Conservation (phyloP, 2,113 vertebrate genomes). For the Chaenocephalus aceratus region DNA sequence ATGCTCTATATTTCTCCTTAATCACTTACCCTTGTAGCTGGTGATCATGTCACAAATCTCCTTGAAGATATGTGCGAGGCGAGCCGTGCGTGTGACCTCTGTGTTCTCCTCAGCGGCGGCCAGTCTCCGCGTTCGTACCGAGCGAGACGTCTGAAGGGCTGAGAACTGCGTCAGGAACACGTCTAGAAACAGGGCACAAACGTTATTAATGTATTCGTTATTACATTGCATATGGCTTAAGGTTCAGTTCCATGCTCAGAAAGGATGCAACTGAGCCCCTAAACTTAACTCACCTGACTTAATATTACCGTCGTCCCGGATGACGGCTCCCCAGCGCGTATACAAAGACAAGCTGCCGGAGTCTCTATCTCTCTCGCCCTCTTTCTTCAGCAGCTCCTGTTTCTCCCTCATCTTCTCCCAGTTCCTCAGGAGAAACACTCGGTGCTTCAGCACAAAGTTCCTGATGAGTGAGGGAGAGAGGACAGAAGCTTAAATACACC, state of each 20-base stretch:
- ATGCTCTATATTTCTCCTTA: neutral
- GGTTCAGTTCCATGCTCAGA: neutral
- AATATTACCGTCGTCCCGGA: conserved; percentile 96
- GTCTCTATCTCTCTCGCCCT: conserved; percentile 84
- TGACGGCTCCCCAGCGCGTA: conserved; percentile 94
- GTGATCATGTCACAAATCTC: conserved; percentile 98
- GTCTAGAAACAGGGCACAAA: conserved; percentile 80
- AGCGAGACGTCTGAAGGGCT: conserved; percentile 95
- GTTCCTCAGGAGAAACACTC: conserved; percentile 95
- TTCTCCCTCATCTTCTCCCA: conserved; percentile 98
- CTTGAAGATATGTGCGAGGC: conserved; percentile 98
- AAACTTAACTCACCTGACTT: conserved; percentile 90
- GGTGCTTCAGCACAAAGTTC: conserved; percentile 97
- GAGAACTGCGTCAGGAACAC: conserved; percentile 99
- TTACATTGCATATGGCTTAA: neutral
- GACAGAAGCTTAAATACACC: neutral
- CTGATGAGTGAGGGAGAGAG: conserved; percentile 74
- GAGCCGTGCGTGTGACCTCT: conserved; percentile 95
- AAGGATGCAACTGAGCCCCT: too few species aligned
- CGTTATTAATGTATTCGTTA: neutral
- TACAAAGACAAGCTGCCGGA: conserved; percentile 86
- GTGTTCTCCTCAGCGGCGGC: conserved; percentile 96
- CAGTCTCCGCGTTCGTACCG: conserved; percentile 93
- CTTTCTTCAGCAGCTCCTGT: conserved; percentile 93
- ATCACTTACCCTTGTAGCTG: conserved; percentile 91